Evolutionary conservation across 2,888 invertebrate species (phyloP), one percentile per base, ranked within the genome.

Genomic region (Hyppa rectilinea): DNA sequence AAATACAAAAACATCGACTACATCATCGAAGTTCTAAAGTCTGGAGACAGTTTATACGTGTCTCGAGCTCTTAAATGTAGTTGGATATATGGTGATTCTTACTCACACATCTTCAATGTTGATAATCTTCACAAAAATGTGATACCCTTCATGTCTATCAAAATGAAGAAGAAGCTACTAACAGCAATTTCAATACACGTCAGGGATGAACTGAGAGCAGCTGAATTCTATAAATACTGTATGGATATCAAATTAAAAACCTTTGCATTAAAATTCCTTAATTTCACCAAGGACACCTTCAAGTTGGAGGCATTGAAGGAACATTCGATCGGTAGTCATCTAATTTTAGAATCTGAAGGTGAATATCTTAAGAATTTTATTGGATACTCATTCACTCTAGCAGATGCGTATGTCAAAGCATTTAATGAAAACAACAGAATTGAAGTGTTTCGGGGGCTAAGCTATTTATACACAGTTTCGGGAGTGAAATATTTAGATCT

Each of bases 71-170:
- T 94, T 0, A 94, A 92, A 85, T 88, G 87, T 66, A 52, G 38
- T 29, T 94, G 93, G 93, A 64, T 94, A 20, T 92, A 86, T 80
- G 81, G 84, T 36, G 87, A 89, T 70, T 82, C 88, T 29, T 89
- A 87, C 69, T 83, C 87, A 14, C 55, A 87, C 17, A 56, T 90
- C 4, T 88, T 93, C 26, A 91, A 92, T 71, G 82, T 88, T 2
- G 82, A 89, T 40, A 88, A 91, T 74, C 87, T 94, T 4, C 87
- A 92, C 23, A 56, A 85, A 0, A 83, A 92, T 52, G 78, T 94
- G 34, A 92, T 94, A 71, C 92, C 94, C 6, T 83, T 73, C 0
- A 93, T 94, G 92, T 92, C 94, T 4, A 65, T 78, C 2, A 92
- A 91, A 87, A 92, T 93, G 90, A 92, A 88, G 69, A 89, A 86